Conservation (phyloP, 2,797 vertebrate genomes). For the Psittacula derbiana region DNA sequence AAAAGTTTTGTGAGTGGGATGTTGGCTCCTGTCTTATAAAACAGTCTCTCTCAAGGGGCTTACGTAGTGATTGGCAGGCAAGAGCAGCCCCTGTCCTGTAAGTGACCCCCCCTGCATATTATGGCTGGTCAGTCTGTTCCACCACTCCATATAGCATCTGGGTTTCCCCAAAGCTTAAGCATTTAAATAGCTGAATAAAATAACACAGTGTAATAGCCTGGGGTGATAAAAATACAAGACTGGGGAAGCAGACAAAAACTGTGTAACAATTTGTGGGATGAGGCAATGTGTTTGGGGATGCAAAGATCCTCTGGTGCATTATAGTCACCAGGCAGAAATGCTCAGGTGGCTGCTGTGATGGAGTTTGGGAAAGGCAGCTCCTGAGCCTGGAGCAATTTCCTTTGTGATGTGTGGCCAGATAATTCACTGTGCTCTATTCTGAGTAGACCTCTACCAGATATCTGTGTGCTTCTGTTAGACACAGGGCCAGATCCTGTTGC, state of each 20-base stretch:
- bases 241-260: background rate
- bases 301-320: background rate
- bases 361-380: conserved; percentile 11
- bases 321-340: background rate
- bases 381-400: conserved; percentile 32
- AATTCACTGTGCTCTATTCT: background rate
- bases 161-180: background rate
- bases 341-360: background rate
- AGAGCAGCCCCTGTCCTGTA: background rate
- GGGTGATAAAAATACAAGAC: background rate
- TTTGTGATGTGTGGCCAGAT: background rate
- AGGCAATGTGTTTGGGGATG: background rate
- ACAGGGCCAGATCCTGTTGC: background rate
- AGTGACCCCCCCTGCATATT: background rate
- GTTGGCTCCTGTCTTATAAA: background rate
- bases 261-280: background rate
- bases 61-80: background rate
- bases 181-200: background rate
- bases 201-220: background rate
- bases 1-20: background rate
- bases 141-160: background rate
- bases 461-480: background rate
- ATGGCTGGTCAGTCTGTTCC: background rate
- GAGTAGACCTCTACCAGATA: background rate
- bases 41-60: background rate